Conservation (phyloP, 1,140 invertebrate species). For the Apis cerana region DNA sequence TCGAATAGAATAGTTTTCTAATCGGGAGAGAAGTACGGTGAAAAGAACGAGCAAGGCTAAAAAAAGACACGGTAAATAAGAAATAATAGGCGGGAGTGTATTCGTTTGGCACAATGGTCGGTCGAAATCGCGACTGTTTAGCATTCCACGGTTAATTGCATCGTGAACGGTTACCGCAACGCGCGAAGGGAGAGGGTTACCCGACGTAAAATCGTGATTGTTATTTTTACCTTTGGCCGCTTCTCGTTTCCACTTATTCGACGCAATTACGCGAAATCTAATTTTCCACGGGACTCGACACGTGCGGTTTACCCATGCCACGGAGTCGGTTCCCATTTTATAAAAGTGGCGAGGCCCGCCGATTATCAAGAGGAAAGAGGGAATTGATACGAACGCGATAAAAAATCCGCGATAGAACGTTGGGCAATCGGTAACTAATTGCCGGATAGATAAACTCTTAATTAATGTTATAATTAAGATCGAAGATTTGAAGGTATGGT, state of each 20-base stretch:
- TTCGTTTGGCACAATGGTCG: not conserved
- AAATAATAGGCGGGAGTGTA: not conserved
- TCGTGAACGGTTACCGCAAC: not conserved
- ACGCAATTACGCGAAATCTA: slow-evolving; percentile 25
- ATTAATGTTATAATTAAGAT: slow-evolving; percentile 30
- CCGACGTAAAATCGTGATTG: slow-evolving; percentile 3
- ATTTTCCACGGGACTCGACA: slow-evolving; percentile 6
- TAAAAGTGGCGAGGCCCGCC: not conserved
- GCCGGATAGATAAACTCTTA: slow-evolving; percentile 25
- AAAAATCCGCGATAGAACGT: slow-evolving; percentile 13
- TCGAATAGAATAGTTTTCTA: too few relatives aligned
- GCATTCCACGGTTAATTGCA: slow-evolving; percentile 21
- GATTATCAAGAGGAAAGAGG: not conserved
- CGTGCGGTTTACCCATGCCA: not conserved
- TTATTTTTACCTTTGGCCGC: slow-evolving; percentile 22
- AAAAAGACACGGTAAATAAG: not conserved
- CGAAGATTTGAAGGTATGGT: not conserved
- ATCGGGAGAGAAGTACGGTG: not conserved
- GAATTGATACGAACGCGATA: slow-evolving; percentile 7
- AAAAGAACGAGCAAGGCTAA: not conserved
- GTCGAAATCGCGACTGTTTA: slow-evolving; percentile 15
- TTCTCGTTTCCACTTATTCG: slow-evolving; percentile 15
- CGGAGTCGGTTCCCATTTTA: slow-evolving; percentile 8
- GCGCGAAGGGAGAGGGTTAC: not conserved
- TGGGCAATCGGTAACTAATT: slow-evolving; percentile 3